Evolutionary conservation across 2,888 invertebrate species (phyloP).

Genomic region (Nasonia oneida): DNA sequence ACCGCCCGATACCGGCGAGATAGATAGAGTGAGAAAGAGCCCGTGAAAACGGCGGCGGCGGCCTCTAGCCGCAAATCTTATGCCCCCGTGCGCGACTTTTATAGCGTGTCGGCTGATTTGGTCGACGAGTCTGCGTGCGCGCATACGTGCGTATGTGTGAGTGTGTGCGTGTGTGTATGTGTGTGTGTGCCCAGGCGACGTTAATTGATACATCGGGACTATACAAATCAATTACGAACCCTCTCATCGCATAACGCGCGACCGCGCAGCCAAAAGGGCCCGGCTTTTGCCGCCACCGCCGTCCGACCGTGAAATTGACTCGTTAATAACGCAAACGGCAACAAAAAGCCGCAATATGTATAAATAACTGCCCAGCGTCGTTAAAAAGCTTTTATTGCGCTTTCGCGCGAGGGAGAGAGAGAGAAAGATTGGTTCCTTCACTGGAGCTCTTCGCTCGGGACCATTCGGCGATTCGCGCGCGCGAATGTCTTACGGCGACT

Average conservation of each 20-base stretch:
- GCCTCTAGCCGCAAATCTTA: conserved; percentile 64
- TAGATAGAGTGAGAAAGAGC: conserved; percentile 22
- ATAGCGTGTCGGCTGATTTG: conserved; percentile 68
- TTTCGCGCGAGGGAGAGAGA: neutral
- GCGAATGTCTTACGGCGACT: conserved; percentile 43
- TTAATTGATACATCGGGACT: conserved; percentile 65
- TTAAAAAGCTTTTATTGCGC: conserved; percentile 48
- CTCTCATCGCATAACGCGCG: conserved; percentile 36
- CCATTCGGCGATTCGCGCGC: neutral
- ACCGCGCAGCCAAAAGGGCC: neutral
- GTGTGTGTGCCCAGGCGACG: conserved; percentile 51
- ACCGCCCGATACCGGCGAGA: conserved; percentile 38
- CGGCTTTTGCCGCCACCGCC: neutral
- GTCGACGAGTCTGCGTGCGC: conserved; percentile 53
- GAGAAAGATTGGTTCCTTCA: neutral
- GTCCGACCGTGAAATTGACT: conserved; percentile 62
- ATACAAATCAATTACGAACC: conserved; percentile 64
- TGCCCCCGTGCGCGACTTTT: conserved; percentile 64
- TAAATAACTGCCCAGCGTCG: conserved; percentile 18
- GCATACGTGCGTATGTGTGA: neutral
- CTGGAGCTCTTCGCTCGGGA: neutral
- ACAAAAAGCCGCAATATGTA: conserved; percentile 46
- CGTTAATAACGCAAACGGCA: conserved; percentile 57
- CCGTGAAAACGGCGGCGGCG: conserved; percentile 46
- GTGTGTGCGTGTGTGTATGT: neutral